Conservation (phyloP, 2,888 invertebrate genomes). For the Tillus elongatus region DNA sequence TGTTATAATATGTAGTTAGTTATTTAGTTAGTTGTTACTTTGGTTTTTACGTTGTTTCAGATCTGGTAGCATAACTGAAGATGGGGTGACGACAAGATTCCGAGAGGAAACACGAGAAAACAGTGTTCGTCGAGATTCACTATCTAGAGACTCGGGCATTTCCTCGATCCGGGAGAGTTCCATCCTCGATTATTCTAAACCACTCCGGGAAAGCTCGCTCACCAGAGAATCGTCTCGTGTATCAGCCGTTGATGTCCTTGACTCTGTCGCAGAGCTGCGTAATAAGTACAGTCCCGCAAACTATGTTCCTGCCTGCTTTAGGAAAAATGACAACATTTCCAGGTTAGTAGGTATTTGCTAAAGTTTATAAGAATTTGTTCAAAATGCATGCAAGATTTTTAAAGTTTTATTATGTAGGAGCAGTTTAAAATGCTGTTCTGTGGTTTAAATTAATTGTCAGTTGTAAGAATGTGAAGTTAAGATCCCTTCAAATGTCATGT, state of each 20-base stretch:
- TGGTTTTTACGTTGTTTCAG: too few relatives aligned
- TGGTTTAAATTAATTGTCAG: too few relatives aligned
- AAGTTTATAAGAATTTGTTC: too few relatives aligned
- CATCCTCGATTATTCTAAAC: slow-evolving; percentile 42
- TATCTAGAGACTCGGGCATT: slow-evolving; percentile 33
- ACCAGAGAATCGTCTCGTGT: slow-evolving; percentile 22
- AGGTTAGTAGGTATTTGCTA: too few relatives aligned
- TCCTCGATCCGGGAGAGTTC: slow-evolving; percentile 35
- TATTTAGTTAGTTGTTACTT: too few relatives aligned
- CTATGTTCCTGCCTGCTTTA: slow-evolving; percentile 52
- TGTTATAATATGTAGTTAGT: too few relatives aligned
- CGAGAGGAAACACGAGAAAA: slow-evolving; percentile 40
- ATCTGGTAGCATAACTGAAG: slow-evolving; percentile 40
- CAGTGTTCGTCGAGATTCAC: slow-evolving; percentile 31
- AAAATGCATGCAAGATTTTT: too few relatives aligned
- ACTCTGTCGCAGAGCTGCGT: slow-evolving; percentile 54
- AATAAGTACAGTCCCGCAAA: slow-evolving; percentile 68
- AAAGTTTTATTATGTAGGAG: too few relatives aligned
- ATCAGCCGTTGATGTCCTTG: slow-evolving; percentile 31
- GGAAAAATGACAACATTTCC: slow-evolving; percentile 36
- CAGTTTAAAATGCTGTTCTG: too few relatives aligned
- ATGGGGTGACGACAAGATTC: slow-evolving; percentile 40
- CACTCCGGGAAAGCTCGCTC: slow-evolving; percentile 48
- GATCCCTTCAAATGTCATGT: too few relatives aligned
- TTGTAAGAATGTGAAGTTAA: too few relatives aligned